phyloP scores from a whole-genome alignment of 2,113 vertebrate genomes.

The Hystrix brachyura region DNA sequence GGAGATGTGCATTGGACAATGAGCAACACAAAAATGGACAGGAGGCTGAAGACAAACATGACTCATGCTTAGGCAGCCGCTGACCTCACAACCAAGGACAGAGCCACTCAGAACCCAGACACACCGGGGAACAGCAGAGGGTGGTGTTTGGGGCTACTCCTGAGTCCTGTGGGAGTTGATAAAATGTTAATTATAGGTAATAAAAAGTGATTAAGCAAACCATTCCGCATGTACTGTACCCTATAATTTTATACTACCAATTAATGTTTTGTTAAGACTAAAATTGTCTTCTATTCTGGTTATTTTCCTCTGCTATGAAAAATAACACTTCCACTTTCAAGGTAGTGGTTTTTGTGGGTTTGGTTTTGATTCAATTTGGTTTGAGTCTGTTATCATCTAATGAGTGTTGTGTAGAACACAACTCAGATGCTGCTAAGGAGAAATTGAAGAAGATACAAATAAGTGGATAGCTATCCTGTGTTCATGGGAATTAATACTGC shows the following conservation, averaged over 20 bases:
- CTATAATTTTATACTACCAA: constrained; percentile 30
- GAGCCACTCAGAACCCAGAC: not conserved
- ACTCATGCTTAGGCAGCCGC: not conserved
- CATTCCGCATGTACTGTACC: not conserved
- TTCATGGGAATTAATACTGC: not conserved
- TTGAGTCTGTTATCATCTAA: constrained; percentile 20
- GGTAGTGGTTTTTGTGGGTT: not conserved
- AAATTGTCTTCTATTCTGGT: not conserved
- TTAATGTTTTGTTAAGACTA: not conserved
- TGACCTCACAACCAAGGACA: not conserved
- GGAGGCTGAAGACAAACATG: not conserved
- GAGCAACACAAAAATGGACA: not conserved
- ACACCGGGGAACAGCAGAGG: not conserved
- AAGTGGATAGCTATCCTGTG: not conserved
- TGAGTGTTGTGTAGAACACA: not conserved
- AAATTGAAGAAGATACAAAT: not conserved
- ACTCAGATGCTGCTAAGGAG: not conserved
- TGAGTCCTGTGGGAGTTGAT: not conserved
- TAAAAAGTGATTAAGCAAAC: constrained; percentile 49
- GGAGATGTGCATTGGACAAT: not conserved
- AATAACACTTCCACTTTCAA: not conserved
- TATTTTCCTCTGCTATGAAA: constrained; percentile 2
- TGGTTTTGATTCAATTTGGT: not conserved
- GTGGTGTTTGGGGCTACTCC: not conserved
- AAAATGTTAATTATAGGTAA: constrained; percentile 58